phyloP scores from a whole-genome alignment of 2,797 vertebrate genomes.

The Hemitrygon akajei region DNA sequence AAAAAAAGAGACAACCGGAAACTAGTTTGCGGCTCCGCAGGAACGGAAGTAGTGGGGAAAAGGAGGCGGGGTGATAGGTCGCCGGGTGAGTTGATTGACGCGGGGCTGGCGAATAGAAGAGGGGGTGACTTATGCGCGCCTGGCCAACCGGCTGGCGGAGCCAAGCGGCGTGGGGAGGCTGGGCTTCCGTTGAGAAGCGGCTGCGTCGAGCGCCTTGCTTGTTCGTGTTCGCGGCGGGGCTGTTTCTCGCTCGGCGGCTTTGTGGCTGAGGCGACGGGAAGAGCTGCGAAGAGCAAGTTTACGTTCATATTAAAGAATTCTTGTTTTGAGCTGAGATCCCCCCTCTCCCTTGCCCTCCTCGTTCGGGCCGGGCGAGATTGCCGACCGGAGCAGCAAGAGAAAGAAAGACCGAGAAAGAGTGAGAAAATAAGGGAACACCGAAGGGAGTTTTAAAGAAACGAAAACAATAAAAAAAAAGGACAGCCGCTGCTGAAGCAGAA shows the following conservation, averaged over 20 bases:
- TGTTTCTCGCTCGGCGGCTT: not conserved
- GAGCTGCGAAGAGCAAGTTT: not conserved
- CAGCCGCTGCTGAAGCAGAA: not conserved
- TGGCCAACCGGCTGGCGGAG: not conserved
- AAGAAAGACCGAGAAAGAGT: not conserved
- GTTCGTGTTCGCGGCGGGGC: not conserved
- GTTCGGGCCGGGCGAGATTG: too few species aligned
- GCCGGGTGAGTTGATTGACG: not conserved
- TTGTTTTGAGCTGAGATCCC: not conserved
- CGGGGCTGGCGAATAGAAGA: not conserved
- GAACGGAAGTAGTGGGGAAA: not conserved
- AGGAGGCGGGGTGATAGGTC: not conserved
- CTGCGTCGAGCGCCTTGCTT: too few species aligned
- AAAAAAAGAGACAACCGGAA: not conserved
- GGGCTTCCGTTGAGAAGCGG: not conserved
- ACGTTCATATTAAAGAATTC: not conserved
- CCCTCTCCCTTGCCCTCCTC: too few species aligned
- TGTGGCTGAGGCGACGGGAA: not conserved
- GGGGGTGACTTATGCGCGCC: not conserved
- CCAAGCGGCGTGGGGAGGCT: not conserved
- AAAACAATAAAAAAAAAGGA: not conserved
- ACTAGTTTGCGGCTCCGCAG: too few species aligned
- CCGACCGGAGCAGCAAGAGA: not conserved
- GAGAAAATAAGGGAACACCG: not conserved
- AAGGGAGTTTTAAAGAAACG: not conserved